A percentile compares a stretch with the other conserved stretches of the same genome.
phyloP scores from a whole-genome alignment of 2,888 invertebrate species.

The Sminthurides aquaticus region DNA sequence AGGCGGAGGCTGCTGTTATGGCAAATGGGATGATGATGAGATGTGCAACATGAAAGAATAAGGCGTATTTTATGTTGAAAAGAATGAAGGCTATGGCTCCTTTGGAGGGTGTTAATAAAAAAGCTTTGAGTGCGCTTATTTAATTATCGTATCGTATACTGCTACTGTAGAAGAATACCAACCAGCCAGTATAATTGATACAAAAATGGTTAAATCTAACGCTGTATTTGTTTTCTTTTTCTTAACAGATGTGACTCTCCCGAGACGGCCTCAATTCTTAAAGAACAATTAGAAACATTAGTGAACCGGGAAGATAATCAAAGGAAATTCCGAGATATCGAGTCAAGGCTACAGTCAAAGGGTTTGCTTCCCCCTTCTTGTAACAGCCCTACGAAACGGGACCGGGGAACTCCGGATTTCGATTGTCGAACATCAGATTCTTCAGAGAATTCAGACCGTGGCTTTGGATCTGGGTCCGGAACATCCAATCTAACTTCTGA shows the following conservation, averaged over 20 bases:
- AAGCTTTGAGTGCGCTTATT: too few species aligned
- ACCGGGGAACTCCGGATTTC: slow-evolving; percentile 42
- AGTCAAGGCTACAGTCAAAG: slow-evolving; percentile 53
- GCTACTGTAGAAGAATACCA: too few species aligned
- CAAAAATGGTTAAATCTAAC: slow-evolving; percentile 3
- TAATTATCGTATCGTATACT: too few species aligned
- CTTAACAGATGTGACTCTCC: slow-evolving; percentile 61
- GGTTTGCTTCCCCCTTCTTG: slow-evolving; percentile 46
- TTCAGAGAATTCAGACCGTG: slow-evolving; percentile 42
- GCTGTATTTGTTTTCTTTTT: neutral
- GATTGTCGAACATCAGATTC: slow-evolving; percentile 43
- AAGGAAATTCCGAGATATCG: slow-evolving; percentile 75
- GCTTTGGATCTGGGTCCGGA: slow-evolving; percentile 43
- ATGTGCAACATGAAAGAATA: too few species aligned
- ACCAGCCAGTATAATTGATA: too few species aligned
- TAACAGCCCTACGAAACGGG: slow-evolving; percentile 29
- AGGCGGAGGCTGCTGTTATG: too few species aligned
- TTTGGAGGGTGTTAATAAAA: too few species aligned
- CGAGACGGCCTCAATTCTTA: slow-evolving; percentile 81
- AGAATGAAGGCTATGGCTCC: too few species aligned
- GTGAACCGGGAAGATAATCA: slow-evolving; percentile 75
- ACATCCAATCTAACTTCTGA: slow-evolving; percentile 44
- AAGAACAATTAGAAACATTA: slow-evolving; percentile 73
- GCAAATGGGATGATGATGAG: too few species aligned
- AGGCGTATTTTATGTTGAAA: too few species aligned